A percentile compares a stretch with the other conserved stretches of the same genome.
Conservation (phyloP, 2,888 invertebrate species). For the Emmelina monodactyla region DNA sequence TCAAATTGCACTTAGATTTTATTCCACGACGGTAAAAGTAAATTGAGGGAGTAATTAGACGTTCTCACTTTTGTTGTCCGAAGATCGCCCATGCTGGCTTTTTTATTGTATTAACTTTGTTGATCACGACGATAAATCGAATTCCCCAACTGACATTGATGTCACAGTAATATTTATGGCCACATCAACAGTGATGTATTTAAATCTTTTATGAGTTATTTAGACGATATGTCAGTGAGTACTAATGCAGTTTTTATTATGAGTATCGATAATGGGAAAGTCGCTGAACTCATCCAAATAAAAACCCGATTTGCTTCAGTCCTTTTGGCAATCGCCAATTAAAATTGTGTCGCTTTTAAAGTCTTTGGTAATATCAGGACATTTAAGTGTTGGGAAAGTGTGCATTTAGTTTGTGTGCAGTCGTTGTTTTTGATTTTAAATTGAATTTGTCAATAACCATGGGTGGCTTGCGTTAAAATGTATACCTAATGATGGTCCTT, state of each 20-base stretch:
- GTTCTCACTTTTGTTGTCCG: slow-evolving; percentile 24
- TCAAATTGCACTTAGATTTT: slow-evolving; percentile 36
- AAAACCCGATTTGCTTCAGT: neutral
- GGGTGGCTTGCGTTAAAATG: slow-evolving; percentile 28
- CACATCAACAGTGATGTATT: slow-evolving; percentile 24
- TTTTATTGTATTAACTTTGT: slow-evolving; percentile 26
- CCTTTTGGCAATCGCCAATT: slow-evolving; percentile 1
- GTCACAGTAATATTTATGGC: slow-evolving; percentile 31
- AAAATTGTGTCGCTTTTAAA: neutral
- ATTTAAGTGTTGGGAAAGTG: neutral
- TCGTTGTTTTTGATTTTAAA: no score
- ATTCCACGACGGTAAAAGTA: slow-evolving; percentile 25
- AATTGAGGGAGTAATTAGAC: slow-evolving; percentile 32
- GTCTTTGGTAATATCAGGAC: neutral
- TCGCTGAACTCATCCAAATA: neutral
- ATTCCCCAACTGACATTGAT: slow-evolving; percentile 22
- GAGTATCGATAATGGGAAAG: slow-evolving; percentile 1
- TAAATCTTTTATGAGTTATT: slow-evolving; percentile 30
- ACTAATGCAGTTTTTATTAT: slow-evolving; percentile 23
- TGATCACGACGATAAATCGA: slow-evolving; percentile 19
- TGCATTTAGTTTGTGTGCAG: neutral
- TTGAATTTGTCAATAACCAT: slow-evolving; percentile 29
- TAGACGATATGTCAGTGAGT: slow-evolving; percentile 26
- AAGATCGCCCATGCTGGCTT: slow-evolving; percentile 17
- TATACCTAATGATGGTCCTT: slow-evolving; percentile 28